These are phyloP conservation scores for Mixornis gularis DNA, from an alignment of 2,113 vertebrate genomes.

Conservation along the genomic window DNA sequence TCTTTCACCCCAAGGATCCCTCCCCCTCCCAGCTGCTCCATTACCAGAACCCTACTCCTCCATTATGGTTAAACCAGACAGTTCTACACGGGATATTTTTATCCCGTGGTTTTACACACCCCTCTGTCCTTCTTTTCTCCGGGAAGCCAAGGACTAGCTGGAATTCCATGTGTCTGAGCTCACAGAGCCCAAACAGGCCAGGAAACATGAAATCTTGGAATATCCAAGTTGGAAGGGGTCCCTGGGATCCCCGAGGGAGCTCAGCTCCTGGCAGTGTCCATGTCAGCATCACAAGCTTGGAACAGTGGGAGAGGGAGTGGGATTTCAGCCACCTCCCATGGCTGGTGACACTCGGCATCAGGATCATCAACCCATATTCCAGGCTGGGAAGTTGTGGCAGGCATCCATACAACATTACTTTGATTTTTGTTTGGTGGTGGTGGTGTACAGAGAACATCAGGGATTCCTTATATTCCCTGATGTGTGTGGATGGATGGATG, in stretches of 20 bases:
- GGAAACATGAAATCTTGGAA: neutral
- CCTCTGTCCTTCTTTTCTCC: neutral
- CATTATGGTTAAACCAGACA: neutral
- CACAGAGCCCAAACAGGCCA: rapidly evolving
- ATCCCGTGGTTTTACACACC: neutral
- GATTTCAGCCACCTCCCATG: neutral
- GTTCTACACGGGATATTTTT: rapidly evolving
- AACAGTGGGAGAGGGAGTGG: neutral
- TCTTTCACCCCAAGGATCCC: neutral
- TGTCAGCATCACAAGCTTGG: neutral
- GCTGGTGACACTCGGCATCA: rapidly evolving
- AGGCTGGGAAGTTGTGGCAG: rapidly evolving
- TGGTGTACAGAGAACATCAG: neutral
- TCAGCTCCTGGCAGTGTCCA: rapidly evolving
- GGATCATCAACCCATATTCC: neutral
- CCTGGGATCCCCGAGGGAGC: rapidly evolving
- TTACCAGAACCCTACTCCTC: neutral
- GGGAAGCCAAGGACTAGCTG: neutral
- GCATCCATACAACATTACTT: neutral
- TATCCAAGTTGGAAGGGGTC: neutral
- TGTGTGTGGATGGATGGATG: neutral
- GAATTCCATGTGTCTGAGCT: neutral
- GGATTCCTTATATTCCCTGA: neutral
- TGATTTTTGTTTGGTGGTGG: neutral
- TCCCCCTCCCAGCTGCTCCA: neutral